Base-by-base conservation (phyloP, 2,888 invertebrate genomes). In the Diabrotica balteata region DNA sequence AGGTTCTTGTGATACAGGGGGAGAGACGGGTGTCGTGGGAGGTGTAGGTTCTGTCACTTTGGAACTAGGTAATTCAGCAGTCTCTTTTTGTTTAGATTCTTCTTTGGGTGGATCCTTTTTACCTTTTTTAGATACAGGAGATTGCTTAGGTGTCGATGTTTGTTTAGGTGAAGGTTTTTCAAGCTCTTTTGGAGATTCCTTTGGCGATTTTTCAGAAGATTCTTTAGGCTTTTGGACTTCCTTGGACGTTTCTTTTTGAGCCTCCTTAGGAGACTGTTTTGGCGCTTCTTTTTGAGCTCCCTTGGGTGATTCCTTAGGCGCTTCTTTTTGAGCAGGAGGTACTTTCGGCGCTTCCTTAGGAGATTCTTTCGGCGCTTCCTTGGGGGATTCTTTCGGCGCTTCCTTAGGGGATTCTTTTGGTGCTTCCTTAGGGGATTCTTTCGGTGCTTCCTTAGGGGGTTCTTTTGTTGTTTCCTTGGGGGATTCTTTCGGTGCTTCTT, bases 11-110 rank as follows among this genome's bases (percentile, higher is more conserved):
- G 71, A 71, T 63, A 75, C 77, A 45, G 71, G 81, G 75, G 61
- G 79, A 78, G 66, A 79, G 78, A 65, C 73, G 71, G 71, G 76
- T 61, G 81, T 79, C 58, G 83, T 82, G 0, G 84, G 70, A 43
- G 81, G 79, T 55, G 83, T 82, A 0, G 84, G 82, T 69, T 84
- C 84, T 60, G 82, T 46, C 32, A 49, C 49, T 53, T 61, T 61
- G 43, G 63, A 54, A 7, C 46, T 57, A 22, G 63, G 57, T 10
- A 32, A 46, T 9, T 55, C 44, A 10, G 52, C 45, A 47, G 58
- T 32, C 51, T 64, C 63, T 64, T 57, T 50, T 50, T 32, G 50
- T 32, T 10, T 43, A 42, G 22, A 64, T 10, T 67, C 68, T 50
- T 65, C 69, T 60, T 80, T 73, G 74, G 82, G 82, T 67, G 79